Evolutionary conservation across 2,797 vertebrate species (phyloP).

Genomic region (Pangasius sanitwongsei): DNA sequence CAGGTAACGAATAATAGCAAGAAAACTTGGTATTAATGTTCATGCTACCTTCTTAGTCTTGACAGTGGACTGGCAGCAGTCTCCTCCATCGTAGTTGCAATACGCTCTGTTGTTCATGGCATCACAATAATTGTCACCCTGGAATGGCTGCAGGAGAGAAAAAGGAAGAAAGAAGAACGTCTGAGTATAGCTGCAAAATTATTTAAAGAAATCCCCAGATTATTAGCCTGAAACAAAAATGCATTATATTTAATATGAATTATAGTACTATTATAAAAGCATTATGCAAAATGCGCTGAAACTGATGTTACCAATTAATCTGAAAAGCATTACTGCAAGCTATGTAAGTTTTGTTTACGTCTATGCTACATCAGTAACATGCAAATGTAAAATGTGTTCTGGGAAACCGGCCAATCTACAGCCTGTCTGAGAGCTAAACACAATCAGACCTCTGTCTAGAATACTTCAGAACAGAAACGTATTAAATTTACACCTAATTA

Average conservation of each 20-base stretch:
- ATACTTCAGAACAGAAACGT: background rate
- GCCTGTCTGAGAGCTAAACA: background rate
- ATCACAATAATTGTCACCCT: slow-evolving; percentile 98
- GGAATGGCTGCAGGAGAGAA: slow-evolving; percentile 79
- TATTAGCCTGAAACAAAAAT: slow-evolving; percentile 9
- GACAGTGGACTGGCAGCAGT: slow-evolving; percentile 96
- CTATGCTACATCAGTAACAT: slow-evolving; percentile 5
- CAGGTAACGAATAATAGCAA: background rate
- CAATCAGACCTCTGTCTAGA: background rate
- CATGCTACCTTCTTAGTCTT: slow-evolving; percentile 90
- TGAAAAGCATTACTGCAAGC: slow-evolving; percentile 18
- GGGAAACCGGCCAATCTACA: slow-evolving; percentile 2
- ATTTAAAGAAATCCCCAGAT: background rate
- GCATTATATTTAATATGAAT: background rate
- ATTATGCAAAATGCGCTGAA: background rate
- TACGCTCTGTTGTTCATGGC: slow-evolving; percentile 96
- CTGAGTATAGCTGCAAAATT: background rate
- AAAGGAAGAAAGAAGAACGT: slow-evolving; percentile 8
- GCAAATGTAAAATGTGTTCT: slow-evolving; percentile 10
- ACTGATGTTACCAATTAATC: slow-evolving; percentile 7
- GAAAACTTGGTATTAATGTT: background rate
- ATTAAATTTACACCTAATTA: slow-evolving; percentile 8
- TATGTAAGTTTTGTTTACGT: slow-evolving; percentile 8
- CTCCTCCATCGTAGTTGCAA: slow-evolving; percentile 96
- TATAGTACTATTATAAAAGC: background rate